A percentile compares a stretch with the other conserved stretches of the same genome.
Conservation (phyloP, 1,140 invertebrate genomes). For the Drosophila nigrodunni region DNA sequence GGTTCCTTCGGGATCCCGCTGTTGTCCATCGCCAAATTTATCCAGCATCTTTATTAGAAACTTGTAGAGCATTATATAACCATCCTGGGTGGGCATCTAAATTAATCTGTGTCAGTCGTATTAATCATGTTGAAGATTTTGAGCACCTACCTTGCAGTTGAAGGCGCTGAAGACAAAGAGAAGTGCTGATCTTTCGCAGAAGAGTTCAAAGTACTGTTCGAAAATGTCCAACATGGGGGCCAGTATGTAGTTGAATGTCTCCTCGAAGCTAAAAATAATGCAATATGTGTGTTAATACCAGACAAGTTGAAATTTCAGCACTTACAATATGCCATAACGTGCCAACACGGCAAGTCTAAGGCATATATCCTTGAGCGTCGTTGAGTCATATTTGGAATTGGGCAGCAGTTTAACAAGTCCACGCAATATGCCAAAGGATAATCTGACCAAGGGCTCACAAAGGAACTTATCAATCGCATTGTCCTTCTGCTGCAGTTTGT, state of each 20-base stretch:
- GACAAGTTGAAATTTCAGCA: background rate
- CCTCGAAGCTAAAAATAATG: slow-evolving; percentile 31
- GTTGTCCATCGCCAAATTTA: slow-evolving; percentile 22
- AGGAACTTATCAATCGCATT: slow-evolving; percentile 29
- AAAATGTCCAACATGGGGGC: slow-evolving; percentile 60
- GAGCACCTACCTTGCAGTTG: slow-evolving; percentile 25
- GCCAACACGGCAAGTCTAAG: slow-evolving; percentile 28
- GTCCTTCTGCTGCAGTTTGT: slow-evolving; percentile 3
- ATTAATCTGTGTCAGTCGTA: background rate
- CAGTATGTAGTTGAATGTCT: slow-evolving; percentile 38
- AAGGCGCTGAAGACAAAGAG: slow-evolving; percentile 47
- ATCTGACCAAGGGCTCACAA: slow-evolving; percentile 57
- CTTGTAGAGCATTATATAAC: slow-evolving; percentile 37
- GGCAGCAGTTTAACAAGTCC: slow-evolving; percentile 50
- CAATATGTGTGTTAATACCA: background rate
- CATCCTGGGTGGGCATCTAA: slow-evolving; percentile 30
- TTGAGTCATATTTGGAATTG: background rate
- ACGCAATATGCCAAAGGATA: slow-evolving; percentile 54
- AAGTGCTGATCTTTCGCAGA: slow-evolving; percentile 47
- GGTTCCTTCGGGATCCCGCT: slow-evolving; percentile 11
- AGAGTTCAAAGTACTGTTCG: slow-evolving; percentile 29
- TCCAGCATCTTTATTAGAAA: slow-evolving; percentile 46
- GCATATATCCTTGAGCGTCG: slow-evolving; percentile 42
- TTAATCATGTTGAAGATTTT: background rate
- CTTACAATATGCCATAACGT: slow-evolving; percentile 65